phyloP scores from a whole-genome alignment of 2,113 vertebrate species.

The Riparia riparia region DNA sequence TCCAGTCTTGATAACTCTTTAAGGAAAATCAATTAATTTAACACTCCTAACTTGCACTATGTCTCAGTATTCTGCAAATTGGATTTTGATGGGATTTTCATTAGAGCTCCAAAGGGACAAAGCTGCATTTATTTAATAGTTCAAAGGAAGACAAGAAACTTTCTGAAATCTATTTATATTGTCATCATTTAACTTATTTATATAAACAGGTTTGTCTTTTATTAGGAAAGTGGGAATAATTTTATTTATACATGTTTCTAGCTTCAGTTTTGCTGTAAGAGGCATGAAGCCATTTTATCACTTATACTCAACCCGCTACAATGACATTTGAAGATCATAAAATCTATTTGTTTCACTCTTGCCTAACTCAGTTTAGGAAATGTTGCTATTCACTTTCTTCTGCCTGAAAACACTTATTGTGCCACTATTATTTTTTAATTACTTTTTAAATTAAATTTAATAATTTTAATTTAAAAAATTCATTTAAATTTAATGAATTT shows the following conservation, averaged over 20 bases:
- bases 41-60: background rate
- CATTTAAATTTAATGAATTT: no score
- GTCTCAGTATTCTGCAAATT: background rate
- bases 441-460: background rate
- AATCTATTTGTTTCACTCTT: background rate
- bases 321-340: background rate
- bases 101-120: background rate
- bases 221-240: background rate
- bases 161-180: background rate
- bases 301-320: background rate
- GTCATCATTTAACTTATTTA: background rate
- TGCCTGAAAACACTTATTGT: background rate
- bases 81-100: constrained; percentile 32
- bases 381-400: background rate
- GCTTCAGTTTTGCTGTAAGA: background rate
- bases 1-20: background rate
- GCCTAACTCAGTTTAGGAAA: background rate
- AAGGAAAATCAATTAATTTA: constrained; percentile 2
- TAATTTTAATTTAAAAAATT: no score
- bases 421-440: background rate
- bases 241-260: background rate
- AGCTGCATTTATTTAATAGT: background rate
- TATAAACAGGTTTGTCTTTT: background rate
- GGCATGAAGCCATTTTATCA: background rate
- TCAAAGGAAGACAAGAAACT: background rate